Base-by-base conservation (phyloP, 2,888 invertebrate species). In the Empis livida region DNA sequence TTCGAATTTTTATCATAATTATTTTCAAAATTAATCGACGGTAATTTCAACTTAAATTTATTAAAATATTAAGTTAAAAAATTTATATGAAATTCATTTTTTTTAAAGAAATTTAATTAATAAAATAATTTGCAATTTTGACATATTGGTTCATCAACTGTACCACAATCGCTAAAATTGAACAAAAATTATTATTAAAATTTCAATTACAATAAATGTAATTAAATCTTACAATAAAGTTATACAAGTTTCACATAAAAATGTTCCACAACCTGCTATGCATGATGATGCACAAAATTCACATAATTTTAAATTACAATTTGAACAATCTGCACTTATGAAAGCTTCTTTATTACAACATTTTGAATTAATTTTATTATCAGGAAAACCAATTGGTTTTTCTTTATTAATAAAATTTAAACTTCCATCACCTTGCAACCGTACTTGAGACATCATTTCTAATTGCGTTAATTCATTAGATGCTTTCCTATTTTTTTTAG, bases 281-380 rank as follows among this genome's bases (percentile, higher is more conserved):
- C 57, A 57, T 13, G 53, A 54, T n/a, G 51, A 54, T 1, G 53
- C 55, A 44, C 57, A 57, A 47, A 49, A 52, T 49, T 57, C 57
- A 45, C 57, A 57, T 2, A 57, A 38, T 17, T 45, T 45, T 27
- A 57, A 46, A 46, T 56, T 55, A 17, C 39, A 57, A 47, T 57
- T 57, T 13, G 49, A 42, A 44, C 57, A 57, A 32, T 55, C 54
- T 8, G 47, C 48, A 2, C 46, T 46, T 3, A 57, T 51, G 13
- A 53, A 48, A 1, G 55, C 55, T n/a, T 51, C 40, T 17, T 54
- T 55, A 10, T 50, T 50, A 31, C 56, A 56, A 15, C 56, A 56
- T 23, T 50, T 49, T 2, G 55, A 56, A 8, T 47, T 50, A 4
- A 30, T 32, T 40, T 50, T 50, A 10, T 42, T 47, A 11, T 49